These are phyloP conservation scores for Oncopodura yosiiana DNA, from an alignment of 1,140 invertebrate species.

Conservation along the genomic window DNA sequence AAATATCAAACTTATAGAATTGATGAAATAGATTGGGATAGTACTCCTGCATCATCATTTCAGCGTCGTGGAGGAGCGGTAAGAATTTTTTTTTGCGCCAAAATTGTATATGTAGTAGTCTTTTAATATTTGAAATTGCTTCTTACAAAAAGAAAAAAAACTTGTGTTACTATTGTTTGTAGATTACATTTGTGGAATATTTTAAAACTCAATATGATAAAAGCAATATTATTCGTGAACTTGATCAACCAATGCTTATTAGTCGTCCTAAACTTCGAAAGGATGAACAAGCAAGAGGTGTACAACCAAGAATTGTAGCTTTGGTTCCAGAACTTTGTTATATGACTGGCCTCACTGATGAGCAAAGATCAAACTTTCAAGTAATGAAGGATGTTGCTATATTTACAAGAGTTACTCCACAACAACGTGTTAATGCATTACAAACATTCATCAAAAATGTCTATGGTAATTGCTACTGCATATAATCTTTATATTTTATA, in stretches of 20 bases:
- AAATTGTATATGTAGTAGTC: too few relatives aligned
- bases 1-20: constrained; percentile 82
- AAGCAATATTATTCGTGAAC: too few relatives aligned
- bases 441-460: constrained; percentile 55
- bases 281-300: too few relatives aligned
- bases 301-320: too few relatives aligned
- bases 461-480: too few relatives aligned
- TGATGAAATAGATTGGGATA: constrained; percentile 69
- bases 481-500: too few relatives aligned
- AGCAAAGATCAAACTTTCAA: constrained; percentile 46
- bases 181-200: neutral
- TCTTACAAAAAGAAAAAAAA: too few relatives aligned
- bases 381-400: constrained; percentile 70
- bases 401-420: constrained; percentile 66
- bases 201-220: neutral
- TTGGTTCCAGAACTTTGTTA: constrained; percentile 69
- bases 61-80: constrained; percentile 26
- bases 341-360: constrained; percentile 60
- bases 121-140: too few relatives aligned
- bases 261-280: too few relatives aligned
- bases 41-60: constrained; percentile 49
- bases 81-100: too few relatives aligned
- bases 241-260: too few relatives aligned
- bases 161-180: too few relatives aligned
- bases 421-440: constrained; percentile 54